Evolutionary conservation across 2,113 vertebrate genomes (phyloP), one percentile per base, ranked within the genome.

Genomic region (Vulpes vulpes): DNA sequence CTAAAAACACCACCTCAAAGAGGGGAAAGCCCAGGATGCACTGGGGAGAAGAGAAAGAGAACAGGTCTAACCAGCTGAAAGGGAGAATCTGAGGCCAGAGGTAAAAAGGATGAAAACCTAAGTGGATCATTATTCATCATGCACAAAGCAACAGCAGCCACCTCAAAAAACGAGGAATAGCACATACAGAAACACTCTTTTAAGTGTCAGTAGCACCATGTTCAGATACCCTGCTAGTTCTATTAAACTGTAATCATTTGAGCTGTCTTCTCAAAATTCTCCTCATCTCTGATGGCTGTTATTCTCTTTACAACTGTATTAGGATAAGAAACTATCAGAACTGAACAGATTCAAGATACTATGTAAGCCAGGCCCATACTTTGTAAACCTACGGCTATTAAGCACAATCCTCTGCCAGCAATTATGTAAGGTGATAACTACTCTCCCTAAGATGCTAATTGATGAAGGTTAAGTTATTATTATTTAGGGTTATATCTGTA

Each of bases 1-100:
- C 73, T 78, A 84, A 88, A 73, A 94, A 60, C 22, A 91, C 76
- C 69, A 84, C 10, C 51, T 43, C 82, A 80, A 80, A 89, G 43
- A 60, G 8, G 43, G 38, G 67, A 89, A 62, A n/a, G 73, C 22
- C 38, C 57, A 73, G 30, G 6, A 81, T 49, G 35, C 23, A 89
- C 16, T 27, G 17, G 43, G 25, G 32, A 35, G 8, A 51, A 94
- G 23, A 71, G 49, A 27, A 74, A 60, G 14, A 69, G 19, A 69
- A 43, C 35, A 17, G 16, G 43, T 25, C 25, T 60, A 20, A 79
- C 76, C 69, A 60, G 27, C 74, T 90, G 81, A 76, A 74, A 81
- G 71, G 25, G 9, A 65, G 51, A 73, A n/a, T 67, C 59, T 43
- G 15, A 53, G 53, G 30, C 30, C 10, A 38, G 1, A 60, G 49